Conservation (phyloP, 1,140 invertebrate genomes). For the Cyclargus thomasi region DNA sequence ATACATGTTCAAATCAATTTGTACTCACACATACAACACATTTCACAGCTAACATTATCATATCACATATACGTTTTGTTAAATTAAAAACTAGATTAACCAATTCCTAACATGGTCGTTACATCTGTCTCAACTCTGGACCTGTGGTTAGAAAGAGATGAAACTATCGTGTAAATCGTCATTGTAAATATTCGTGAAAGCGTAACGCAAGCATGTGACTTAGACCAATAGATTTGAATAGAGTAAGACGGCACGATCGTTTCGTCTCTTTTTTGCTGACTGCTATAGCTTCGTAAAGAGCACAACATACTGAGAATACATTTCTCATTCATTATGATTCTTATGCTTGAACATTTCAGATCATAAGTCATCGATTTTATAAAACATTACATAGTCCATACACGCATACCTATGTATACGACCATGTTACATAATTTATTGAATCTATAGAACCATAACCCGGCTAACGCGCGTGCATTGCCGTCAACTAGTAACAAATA, state of each 20-base stretch:
- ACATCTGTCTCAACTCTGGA: neutral
- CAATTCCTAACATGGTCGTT: constrained; percentile 29
- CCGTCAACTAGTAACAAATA: constrained; percentile 1
- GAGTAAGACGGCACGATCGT: neutral
- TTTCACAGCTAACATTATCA: neutral
- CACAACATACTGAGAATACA: too few species aligned
- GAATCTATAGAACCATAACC: neutral
- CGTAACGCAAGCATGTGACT: neutral
- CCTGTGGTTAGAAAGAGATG: neutral
- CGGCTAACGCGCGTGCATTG: neutral
- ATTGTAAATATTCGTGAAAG: neutral
- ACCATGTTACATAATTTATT: neutral
- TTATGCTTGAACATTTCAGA: too few species aligned
- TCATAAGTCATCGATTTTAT: too few species aligned
- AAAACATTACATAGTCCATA: neutral
- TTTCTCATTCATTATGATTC: too few species aligned
- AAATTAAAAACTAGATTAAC: constrained; percentile 15
- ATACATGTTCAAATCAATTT: neutral
- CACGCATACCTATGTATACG: neutral
- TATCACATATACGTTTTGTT: constrained; percentile 13
- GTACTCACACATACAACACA: neutral
- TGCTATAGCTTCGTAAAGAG: too few species aligned
- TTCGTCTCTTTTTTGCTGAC: neutral
- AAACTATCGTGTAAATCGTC: neutral
- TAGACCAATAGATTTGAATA: neutral